Conservation (phyloP, 2,888 invertebrate genomes). For the Rambutsinella grinnellia region DNA sequence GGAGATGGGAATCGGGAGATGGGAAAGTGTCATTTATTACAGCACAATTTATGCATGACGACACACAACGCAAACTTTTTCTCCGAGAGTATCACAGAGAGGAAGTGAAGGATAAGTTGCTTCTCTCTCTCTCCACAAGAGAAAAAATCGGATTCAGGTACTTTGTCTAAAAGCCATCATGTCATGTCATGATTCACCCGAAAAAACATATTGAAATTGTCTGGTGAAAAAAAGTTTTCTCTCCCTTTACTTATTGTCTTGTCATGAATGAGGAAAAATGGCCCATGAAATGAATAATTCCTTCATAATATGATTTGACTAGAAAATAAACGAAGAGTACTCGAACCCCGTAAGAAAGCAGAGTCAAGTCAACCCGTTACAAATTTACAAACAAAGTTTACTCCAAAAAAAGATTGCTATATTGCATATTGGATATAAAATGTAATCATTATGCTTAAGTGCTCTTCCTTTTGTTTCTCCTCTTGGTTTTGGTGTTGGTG, state of each 20-base stretch:
- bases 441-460: conserved; percentile 4
- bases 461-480: neutral
- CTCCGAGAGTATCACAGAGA: too few species aligned
- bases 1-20: neutral
- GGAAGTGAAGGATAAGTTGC: too few species aligned
- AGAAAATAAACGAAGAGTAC: neutral
- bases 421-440: neutral
- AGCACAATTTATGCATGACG: conserved; percentile 44
- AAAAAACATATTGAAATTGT: conserved; percentile 8
- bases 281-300: conserved; percentile 44
- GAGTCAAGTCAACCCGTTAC: too few species aligned
- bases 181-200: conserved; percentile 15
- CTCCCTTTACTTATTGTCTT: neutral
- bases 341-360: neutral
- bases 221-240: neutral
- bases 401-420: neutral
- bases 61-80: conserved; percentile 15
- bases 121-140: neutral
- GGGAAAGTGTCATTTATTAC: conserved; percentile 38
- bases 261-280: conserved; percentile 17
- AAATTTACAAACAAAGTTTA: neutral
- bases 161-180: conserved; percentile 22
- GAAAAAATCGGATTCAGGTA: conserved; percentile 30
- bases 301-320: conserved; percentile 1
- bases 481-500: neutral